phyloP scores from a whole-genome alignment of 2,113 vertebrate species.

The Anas platyrhynchos region DNA sequence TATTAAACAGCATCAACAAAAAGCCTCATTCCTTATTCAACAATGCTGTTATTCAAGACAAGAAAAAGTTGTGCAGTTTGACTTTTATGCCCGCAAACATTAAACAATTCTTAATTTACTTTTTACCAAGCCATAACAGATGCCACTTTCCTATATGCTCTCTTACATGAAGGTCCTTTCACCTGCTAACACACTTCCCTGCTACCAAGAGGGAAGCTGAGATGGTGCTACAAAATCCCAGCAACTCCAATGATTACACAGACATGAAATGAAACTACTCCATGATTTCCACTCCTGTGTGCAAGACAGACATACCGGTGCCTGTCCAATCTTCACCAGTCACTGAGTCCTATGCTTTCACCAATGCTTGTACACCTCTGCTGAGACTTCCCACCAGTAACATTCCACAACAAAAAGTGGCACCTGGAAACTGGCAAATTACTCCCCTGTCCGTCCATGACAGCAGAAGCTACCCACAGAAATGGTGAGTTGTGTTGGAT shows the following conservation, averaged over 20 bases:
- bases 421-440: neutral
- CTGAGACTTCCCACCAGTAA: neutral
- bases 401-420: neutral
- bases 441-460: neutral
- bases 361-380: neutral
- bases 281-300: neutral
- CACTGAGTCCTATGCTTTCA: neutral
- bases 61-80: neutral
- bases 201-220: neutral
- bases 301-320: neutral
- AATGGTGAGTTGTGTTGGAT: neutral
- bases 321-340: neutral
- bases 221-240: neutral
- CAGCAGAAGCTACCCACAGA: neutral
- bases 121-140: neutral
- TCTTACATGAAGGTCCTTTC: neutral
- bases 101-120: neutral
- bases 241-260: neutral
- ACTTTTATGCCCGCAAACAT: neutral
- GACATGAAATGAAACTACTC: neutral
- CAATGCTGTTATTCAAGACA: neutral
- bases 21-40: neutral
- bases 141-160: neutral
- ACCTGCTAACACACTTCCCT: neutral
- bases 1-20: neutral